Conservation (phyloP, 2,888 invertebrate genomes). For the Augiades crinisus region DNA sequence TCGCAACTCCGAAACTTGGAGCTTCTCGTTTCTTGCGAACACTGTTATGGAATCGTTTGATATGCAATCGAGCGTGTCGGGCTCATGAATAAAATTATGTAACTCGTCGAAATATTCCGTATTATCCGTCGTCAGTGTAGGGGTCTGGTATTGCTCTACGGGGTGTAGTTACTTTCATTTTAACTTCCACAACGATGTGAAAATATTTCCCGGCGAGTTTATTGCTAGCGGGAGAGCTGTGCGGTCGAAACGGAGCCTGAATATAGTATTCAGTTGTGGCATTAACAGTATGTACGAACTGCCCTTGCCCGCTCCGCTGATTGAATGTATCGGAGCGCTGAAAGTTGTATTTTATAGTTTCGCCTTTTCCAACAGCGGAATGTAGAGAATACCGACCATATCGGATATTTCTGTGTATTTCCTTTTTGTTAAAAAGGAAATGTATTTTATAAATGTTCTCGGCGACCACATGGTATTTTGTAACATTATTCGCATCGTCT, state of each 20-base stretch:
- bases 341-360: slow-evolving; percentile 24
- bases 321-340: slow-evolving; percentile 25
- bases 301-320: slow-evolving; percentile 21
- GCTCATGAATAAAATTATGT: slow-evolving; percentile 74
- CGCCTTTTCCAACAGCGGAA: slow-evolving; percentile 13
- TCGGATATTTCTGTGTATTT: not conserved
- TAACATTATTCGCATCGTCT: too few relatives aligned
- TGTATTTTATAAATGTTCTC: too few relatives aligned
- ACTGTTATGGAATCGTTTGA: slow-evolving; percentile 49
- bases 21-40: slow-evolving; percentile 40
- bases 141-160: slow-evolving; percentile 63
- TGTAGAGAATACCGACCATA: not conserved
- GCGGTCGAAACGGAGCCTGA: slow-evolving; percentile 48
- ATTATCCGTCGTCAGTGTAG: slow-evolving; percentile 59
- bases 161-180: slow-evolving; percentile 78
- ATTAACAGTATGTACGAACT: slow-evolving; percentile 39
- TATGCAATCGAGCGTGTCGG: slow-evolving; percentile 52
- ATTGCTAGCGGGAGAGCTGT: slow-evolving; percentile 68
- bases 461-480: too few relatives aligned
- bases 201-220: slow-evolving; percentile 76
- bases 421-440: not conserved
- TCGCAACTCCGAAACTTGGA: slow-evolving; percentile 28
- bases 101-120: slow-evolving; percentile 64
- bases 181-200: slow-evolving; percentile 79
- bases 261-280: slow-evolving; percentile 44